Conservation (phyloP, 1,140 invertebrate species). For the Ridgeia piscesae region DNA sequence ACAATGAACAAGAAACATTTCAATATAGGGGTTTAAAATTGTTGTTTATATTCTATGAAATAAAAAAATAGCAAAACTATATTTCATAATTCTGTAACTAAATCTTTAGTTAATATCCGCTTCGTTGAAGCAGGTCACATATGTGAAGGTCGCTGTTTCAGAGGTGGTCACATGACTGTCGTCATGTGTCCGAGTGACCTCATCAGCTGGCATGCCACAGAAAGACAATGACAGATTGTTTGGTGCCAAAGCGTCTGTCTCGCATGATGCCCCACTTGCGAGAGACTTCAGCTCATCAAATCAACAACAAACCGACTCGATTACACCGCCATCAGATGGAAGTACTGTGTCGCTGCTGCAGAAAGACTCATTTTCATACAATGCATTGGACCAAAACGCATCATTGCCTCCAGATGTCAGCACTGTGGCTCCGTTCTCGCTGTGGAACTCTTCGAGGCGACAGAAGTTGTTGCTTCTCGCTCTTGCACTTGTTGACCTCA, state of each 20-base stretch:
- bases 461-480: constrained; percentile 38
- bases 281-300: neutral
- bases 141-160: neutral
- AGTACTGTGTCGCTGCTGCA: neutral
- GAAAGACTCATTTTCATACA: neutral
- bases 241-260: neutral
- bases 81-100: too few species aligned
- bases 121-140: too few species aligned
- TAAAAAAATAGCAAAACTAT: too few species aligned
- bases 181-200: neutral
- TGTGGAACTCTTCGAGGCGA: neutral
- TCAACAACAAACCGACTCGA: neutral
- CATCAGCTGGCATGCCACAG: neutral
- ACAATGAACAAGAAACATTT: too few species aligned
- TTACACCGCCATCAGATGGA: neutral
- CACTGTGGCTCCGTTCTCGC: neutral
- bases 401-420: neutral
- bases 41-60: too few species aligned
- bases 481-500: constrained; percentile 62
- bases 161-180: neutral
- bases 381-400: neutral
- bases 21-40: too few species aligned
- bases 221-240: neutral
- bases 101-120: too few species aligned
- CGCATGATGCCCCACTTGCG: neutral